Evolutionary conservation across 1,140 invertebrate species (phyloP), one percentile per base, ranked within the genome.

Genomic region (Psix sp.): DNA sequence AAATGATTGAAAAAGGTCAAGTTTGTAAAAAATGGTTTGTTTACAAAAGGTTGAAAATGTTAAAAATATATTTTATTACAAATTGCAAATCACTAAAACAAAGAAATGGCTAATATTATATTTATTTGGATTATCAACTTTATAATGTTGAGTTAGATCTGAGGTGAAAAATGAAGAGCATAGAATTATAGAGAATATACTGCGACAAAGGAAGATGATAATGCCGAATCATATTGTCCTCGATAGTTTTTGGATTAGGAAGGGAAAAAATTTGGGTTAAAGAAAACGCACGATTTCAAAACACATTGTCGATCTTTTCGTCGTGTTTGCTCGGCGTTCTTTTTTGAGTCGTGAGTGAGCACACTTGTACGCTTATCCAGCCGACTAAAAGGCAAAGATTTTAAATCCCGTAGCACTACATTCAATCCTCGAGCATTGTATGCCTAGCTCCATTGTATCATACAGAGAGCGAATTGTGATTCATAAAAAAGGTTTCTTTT

Each of bases 361-460:
- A 65, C 68, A 65, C 68, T 72, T 65, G 52, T 65, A 46, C 68
- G 59, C 29, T 57, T 57, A 57, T 52, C 45, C 59, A 52, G 52
- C 24, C 52, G 40, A 72, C 68, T 59, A 65, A 71, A 71, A 71
- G 67, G 67, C 57, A 65, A 65, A 65, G 68, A 65, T 72, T 65
- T 63, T 57, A 63, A 63, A 46, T 72, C 57, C 67, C 39, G 17
- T 6, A 21, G 14, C 18, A 42, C 6, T 46, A 24, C 26, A 46
- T 46, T 31, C 43, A 46, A 26, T 14, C 26, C 10, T 2, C 10
- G 24, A 5, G 14, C 26, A 31, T 46, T 46, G 43, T 46, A 3
- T 17, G 10, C 33, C 18, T 65, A 29, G 17, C 9, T 49, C 35
- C 31, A 60, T 71, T 71, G 51, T 63, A 15, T 14, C 1, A 7